Conservation (phyloP, 1,140 invertebrate genomes). For the Neuroterus valhalla region DNA sequence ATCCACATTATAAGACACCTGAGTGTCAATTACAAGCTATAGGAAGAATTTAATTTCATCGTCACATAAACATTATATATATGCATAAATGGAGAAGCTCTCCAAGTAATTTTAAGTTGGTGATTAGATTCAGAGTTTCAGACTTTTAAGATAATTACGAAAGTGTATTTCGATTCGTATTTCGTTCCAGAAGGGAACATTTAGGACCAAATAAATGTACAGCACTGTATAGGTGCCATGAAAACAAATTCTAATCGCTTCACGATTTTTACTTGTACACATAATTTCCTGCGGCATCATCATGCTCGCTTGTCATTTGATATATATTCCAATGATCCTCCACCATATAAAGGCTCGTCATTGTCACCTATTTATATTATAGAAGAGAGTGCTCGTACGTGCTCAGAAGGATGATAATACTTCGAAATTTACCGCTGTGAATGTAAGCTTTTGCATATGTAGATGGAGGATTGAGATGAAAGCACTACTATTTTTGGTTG, state of each 20-base stretch:
- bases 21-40: not conserved
- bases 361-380: not conserved
- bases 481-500: not conserved
- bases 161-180: conserved; percentile 4
- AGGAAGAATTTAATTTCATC: conserved; percentile 18
- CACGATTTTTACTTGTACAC: conserved; percentile 23
- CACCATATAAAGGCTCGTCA: not conserved
- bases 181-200: not conserved
- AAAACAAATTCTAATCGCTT: conserved; percentile 15
- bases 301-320: conserved; percentile 25
- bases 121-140: not conserved
- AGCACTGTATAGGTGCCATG: not conserved
- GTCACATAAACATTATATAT: conserved; percentile 13
- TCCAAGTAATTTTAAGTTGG: not conserved
- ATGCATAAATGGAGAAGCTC: not conserved
- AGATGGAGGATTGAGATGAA: conserved; percentile 10
- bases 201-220: conserved; percentile 10
- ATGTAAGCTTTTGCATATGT: conserved; percentile 20
- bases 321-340: conserved; percentile 17
- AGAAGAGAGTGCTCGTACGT: conserved; percentile 12
- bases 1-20: conserved; percentile 10
- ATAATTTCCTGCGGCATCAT: conserved; percentile 25
- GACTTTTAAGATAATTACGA: conserved; percentile 11
- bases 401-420: not conserved
- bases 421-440: conserved; percentile 24